phyloP scores from a whole-genome alignment of 2,888 invertebrate species.

The Calameuta filiformis region DNA sequence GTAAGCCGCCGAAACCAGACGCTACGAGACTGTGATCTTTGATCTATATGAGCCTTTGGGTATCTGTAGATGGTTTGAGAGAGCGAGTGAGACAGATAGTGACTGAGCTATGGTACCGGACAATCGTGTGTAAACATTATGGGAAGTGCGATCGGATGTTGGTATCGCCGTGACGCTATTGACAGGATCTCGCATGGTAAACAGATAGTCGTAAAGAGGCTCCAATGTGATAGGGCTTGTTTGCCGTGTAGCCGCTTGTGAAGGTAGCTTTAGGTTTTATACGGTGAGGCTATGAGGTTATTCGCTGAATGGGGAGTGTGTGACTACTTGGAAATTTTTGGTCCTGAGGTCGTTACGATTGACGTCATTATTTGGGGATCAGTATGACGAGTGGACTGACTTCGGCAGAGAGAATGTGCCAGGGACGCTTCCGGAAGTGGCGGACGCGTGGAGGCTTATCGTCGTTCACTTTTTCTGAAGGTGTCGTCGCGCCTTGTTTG shows the following conservation, averaged over 20 bases:
- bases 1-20: not conserved
- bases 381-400: not conserved
- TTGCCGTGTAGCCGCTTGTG: not conserved
- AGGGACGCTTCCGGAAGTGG: not conserved
- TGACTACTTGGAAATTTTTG: not conserved
- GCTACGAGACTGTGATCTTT: not conserved
- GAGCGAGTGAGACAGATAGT: not conserved
- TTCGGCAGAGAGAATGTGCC: not conserved
- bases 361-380: not conserved
- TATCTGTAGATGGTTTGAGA: not conserved
- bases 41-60: not conserved
- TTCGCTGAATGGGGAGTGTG: not conserved
- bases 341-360: not conserved
- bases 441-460: not conserved
- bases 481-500: slow-evolving; percentile 7
- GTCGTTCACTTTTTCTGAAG: slow-evolving; percentile 2
- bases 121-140: not conserved
- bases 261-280: not conserved
- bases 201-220: slow-evolving; percentile 23
- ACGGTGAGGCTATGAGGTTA: not conserved
- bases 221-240: slow-evolving; percentile 2
- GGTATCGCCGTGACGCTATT: slow-evolving; percentile 14
- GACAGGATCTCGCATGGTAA: slow-evolving; percentile 15
- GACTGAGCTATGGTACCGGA: not conserved
- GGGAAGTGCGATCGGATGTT: not conserved